A percentile compares a stretch with the other conserved stretches of the same genome.
These are phyloP conservation scores for Serinus canaria DNA, from an alignment of 2,113 vertebrate genomes.

Conservation along the genomic window DNA sequence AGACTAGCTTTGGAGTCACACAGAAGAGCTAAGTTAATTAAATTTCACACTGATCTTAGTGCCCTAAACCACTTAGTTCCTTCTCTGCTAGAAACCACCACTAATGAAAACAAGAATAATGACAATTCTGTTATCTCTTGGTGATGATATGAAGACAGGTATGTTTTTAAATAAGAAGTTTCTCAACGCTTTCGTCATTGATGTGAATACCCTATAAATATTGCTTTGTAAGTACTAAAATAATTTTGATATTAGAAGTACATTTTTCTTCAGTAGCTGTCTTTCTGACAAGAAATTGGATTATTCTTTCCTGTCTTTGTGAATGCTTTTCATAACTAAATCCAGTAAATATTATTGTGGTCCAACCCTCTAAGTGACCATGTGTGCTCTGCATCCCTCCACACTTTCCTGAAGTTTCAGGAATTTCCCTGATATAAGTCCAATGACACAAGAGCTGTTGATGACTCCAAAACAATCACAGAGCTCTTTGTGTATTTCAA, in stretches of 20 bases:
- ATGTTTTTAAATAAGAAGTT: background rate
- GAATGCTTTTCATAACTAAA: background rate
- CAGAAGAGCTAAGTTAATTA: background rate
- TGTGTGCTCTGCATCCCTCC: accelerated
- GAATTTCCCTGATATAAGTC: background rate
- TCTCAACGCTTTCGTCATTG: background rate
- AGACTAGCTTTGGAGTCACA: background rate
- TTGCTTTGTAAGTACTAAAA: background rate
- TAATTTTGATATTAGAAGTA: background rate
- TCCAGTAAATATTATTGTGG: background rate
- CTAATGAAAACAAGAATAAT: background rate
- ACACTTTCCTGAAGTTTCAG: background rate
- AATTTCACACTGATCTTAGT: background rate
- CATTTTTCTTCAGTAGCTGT: background rate
- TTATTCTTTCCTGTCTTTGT: background rate
- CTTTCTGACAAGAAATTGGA: background rate
- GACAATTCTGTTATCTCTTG: background rate
- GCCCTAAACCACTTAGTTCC: background rate
- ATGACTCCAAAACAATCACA: background rate
- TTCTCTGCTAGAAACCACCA: background rate
- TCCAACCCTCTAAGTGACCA: too few species aligned
- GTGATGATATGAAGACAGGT: background rate
- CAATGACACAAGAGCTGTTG: background rate
- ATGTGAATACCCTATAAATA: accelerated
- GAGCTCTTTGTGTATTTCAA: background rate